A percentile compares a stretch with the other conserved stretches of the same genome.
phyloP scores from a whole-genome alignment of 1,140 invertebrate species.

The Gryllus bimaculatus region DNA sequence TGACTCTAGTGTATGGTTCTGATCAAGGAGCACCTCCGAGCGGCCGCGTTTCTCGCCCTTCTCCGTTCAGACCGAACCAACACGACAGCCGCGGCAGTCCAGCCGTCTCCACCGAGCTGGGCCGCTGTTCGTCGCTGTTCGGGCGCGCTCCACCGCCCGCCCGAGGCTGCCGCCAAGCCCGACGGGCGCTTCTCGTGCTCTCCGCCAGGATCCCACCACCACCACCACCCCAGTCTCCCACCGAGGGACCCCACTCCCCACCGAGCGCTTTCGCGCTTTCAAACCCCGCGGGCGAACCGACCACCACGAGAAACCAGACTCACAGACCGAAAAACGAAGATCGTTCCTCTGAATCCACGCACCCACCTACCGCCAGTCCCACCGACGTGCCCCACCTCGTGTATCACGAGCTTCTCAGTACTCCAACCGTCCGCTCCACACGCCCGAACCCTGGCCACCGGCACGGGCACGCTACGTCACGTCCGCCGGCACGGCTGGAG shows the following conservation, averaged over 20 bases:
- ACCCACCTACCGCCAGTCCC: background rate
- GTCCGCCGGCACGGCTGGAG: background rate
- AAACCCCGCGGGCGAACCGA: background rate
- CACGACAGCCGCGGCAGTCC: too few relatives aligned
- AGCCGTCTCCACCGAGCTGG: too few relatives aligned
- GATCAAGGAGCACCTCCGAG: too few relatives aligned
- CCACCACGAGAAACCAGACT: background rate
- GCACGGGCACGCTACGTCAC: background rate
- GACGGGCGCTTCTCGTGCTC: background rate
- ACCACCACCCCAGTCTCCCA: background rate
- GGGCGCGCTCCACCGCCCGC: slow-evolving; percentile 23
- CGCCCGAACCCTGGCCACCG: background rate
- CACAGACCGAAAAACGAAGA: background rate
- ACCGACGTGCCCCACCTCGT: background rate
- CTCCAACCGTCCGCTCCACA: background rate
- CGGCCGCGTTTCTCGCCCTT: too few relatives aligned
- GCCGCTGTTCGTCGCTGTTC: background rate
- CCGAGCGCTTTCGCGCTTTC: background rate
- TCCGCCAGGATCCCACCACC: background rate
- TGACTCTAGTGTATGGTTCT: too few relatives aligned
- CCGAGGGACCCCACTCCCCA: background rate
- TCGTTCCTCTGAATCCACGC: background rate
- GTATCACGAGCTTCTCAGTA: background rate
- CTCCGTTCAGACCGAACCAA: too few relatives aligned
- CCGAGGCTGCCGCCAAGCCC: slow-evolving; percentile 20